Percentiles rank a stretch among this genome's conserved stretches.
phyloP scores from a whole-genome alignment of 2,888 invertebrate species.

The Troglohyphantes excavatus region DNA sequence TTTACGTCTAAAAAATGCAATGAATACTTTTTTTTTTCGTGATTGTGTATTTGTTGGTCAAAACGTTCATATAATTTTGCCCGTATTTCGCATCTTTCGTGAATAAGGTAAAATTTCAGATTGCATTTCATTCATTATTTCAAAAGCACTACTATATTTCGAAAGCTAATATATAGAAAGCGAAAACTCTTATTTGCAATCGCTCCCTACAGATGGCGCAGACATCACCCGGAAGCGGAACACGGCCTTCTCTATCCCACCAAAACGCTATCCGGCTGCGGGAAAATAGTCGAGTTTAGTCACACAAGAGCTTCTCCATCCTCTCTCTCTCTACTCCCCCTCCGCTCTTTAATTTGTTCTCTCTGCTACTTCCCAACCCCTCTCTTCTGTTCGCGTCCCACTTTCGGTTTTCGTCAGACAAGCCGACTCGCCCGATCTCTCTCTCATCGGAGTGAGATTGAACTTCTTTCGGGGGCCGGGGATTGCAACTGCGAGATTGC shows the following conservation, averaged over 20 bases:
- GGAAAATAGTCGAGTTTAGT: slow-evolving; percentile 9
- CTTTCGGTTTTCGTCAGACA: not conserved
- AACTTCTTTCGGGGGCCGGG: not conserved
- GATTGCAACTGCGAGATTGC: too few relatives aligned
- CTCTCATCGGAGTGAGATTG: not conserved
- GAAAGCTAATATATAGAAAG: not conserved
- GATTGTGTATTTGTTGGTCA: too few relatives aligned
- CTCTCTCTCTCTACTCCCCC: not conserved
- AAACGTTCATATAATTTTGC: too few relatives aligned
- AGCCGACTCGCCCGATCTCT: not conserved
- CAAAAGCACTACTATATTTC: too few relatives aligned
- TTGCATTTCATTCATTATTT: too few relatives aligned
- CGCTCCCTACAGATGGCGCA: not conserved
- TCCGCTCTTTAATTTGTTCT: not conserved
- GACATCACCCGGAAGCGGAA: not conserved
- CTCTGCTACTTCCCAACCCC: not conserved
- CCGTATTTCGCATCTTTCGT: too few relatives aligned
- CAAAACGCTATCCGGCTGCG: not conserved
- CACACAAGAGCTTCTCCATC: not conserved
- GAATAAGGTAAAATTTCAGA: too few relatives aligned
- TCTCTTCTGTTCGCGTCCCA: not conserved
- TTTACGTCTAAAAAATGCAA: too few relatives aligned
- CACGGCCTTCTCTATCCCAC: not conserved
- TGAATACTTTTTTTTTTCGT: too few relatives aligned
- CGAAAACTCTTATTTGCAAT: not conserved